Base-by-base conservation (phyloP, 2,113 vertebrate genomes). In the Spilogale gracilis region DNA sequence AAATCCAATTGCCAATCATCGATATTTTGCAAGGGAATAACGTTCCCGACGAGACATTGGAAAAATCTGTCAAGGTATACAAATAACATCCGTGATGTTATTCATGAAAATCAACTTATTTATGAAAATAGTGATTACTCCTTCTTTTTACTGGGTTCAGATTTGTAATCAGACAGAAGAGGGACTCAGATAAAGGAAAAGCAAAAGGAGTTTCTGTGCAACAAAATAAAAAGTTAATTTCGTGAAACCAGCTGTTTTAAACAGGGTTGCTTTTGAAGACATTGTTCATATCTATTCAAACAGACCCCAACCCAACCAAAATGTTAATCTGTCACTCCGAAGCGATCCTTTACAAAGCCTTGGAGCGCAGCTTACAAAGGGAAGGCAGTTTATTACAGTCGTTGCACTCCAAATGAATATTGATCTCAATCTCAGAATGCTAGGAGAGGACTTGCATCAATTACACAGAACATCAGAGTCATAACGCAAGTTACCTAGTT, bases 351-450 rank as follows among this genome's bases (percentile, higher is more conserved):
- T 97, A 98, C 96, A 98, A 98, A 97, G 96, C 98, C 91, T 87
- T 88, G 97, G 96, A 97, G 94, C 97, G 98, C 96, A 25, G 97
- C 97, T 98, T 98, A 98, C 98, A 98, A 98, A 98, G 98, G 97
- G 97, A 98, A 97, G 97, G 95, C 87, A 97, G 97, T 97, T 98
- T 99, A 99, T 98, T 98, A 98, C 98, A 98, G 99, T 97, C 98
- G 98, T 98, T 98, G 98, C 97, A 98, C 98, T 98, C 97, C 97
- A 98, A 99, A 98, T 98, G 99, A 98, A 99, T 99, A 99, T 98
- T 99, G 98, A 99, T 99, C 99, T 98, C 98, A 98, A 98, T 99
- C 98, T 99, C 98, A 95, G 97, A 98, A 98, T 98, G 94, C 97
- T 98, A 98, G 98, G 98, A 98, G 98, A 98, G 97, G 98, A 97